Evolutionary conservation across 1,140 invertebrate genomes (phyloP).

Genomic region (Diachasma alloeum): DNA sequence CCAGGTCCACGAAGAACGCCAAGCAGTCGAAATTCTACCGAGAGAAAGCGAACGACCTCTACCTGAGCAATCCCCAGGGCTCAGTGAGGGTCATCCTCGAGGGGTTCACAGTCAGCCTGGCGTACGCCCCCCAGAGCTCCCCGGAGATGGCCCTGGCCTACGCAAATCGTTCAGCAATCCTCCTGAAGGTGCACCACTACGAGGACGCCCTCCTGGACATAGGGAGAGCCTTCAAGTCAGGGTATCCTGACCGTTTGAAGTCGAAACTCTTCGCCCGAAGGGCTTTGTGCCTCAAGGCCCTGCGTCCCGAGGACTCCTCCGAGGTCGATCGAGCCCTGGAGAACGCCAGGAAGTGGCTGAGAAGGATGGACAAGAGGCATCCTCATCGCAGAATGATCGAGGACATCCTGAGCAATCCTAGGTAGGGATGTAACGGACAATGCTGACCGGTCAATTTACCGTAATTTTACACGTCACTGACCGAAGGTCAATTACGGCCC

Average conservation of each 20-base stretch:
- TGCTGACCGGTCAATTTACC: too few species aligned
- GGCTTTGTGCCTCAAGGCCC: background rate
- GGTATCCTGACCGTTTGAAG: constrained; percentile 5
- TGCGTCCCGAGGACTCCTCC: background rate
- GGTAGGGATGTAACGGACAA: too few species aligned
- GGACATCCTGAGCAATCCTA: background rate
- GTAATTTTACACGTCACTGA: too few species aligned
- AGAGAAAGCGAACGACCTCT: too few species aligned
- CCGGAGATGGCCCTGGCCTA: constrained; percentile 4
- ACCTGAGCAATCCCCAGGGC: too few species aligned
- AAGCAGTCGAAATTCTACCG: too few species aligned
- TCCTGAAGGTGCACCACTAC: constrained; percentile 8
- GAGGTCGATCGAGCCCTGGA: background rate
- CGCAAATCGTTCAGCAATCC: constrained; percentile 20
- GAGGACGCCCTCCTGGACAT: constrained; percentile 14
- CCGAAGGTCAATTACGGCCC: too few species aligned
- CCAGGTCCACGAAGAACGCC: too few species aligned
- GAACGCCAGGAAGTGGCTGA: background rate
- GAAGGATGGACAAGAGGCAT: background rate
- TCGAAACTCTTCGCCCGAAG: background rate
- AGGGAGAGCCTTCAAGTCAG: background rate
- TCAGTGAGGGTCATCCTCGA: background rate
- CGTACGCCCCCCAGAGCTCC: background rate
- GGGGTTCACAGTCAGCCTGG: constrained; percentile 8
- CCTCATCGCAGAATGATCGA: background rate